Evolutionary conservation across 2,888 invertebrate genomes (phyloP), one percentile per base, ranked within the genome.

Genomic region (Neoaliturus tenellus): DNA sequence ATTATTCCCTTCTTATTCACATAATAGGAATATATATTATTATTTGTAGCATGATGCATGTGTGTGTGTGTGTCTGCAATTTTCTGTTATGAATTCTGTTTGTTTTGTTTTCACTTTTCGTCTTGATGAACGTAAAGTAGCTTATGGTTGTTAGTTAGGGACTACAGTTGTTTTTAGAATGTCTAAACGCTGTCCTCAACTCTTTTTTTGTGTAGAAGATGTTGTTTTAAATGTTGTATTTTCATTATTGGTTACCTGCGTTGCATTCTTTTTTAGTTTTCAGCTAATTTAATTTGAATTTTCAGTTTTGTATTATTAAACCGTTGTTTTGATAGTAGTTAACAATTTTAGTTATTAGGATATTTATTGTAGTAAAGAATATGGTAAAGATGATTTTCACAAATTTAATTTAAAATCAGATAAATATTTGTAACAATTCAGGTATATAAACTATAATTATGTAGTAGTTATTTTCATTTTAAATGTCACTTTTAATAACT

Each of bases 61-160:
- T 25, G 25, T 39, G 35, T 39, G 35, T 58, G 33, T 55, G 35
- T 35, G 58, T 48, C 10, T 75, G n/a, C 31, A 75, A 17, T 75
- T 35, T 69, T 14, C 2, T 69, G n/a, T 67, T 20, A n/a, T 39
- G 20, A 51, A n/a, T 31, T 71, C 20, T 71, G 31, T 44, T 20
- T 75, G 12, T 44, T 75, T 48, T n/a, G n/a, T n/a, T n/a, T 75
- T 28, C 48, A 44, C n/a, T 44, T 75, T 75, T 35, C 39, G 4
- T 71, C 35, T 41, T 44, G 20, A 75, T 67, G 81, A 48, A 39
- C 81, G 67, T 81, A 67, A 28, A 20, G 67, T 67, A 35, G 67
- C 81, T 41, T 67, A 25, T 67, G 81, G 44, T 39, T 62, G 67
- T 12, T 67, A 81, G n/a, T 25, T 58, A 81, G 81, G 81, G 67